These are phyloP conservation scores for Mirza zaza DNA, from an alignment of 2,113 vertebrate genomes.

Conservation along the genomic window DNA sequence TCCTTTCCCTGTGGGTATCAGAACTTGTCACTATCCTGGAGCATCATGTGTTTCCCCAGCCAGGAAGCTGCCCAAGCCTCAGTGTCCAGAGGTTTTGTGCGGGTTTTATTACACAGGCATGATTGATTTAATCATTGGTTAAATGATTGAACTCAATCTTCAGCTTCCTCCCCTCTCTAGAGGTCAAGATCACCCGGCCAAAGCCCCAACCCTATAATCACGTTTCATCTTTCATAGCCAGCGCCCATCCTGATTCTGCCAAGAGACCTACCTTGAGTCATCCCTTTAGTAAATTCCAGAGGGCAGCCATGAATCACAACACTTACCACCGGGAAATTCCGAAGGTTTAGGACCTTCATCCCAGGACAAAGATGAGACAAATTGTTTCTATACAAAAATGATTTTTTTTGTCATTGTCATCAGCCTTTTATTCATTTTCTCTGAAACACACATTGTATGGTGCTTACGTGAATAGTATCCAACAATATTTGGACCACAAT, in stretches of 20 bases:
- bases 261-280: background rate
- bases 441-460: background rate
- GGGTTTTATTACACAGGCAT: background rate
- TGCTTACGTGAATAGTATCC: background rate
- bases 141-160: background rate
- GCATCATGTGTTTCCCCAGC: background rate
- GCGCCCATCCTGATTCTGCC: background rate
- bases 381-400: background rate
- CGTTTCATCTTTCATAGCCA: background rate
- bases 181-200: rapidly evolving
- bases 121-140: background rate
- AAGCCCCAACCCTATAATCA: too few relatives aligned
- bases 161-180: background rate
- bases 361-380: background rate
- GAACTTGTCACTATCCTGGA: too few relatives aligned
- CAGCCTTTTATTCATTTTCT: background rate
- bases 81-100: background rate
- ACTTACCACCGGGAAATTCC: background rate
- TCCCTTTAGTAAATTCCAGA: background rate
- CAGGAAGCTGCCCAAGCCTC: background rate
- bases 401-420: background rate
- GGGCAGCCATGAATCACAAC: background rate
- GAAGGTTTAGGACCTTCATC: background rate
- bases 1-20: background rate
- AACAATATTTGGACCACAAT: background rate